A percentile compares a stretch with the other conserved stretches of the same genome.
Evolutionary conservation across 2,113 vertebrate species (phyloP).

Genomic region (Oryzias curvinotus): DNA sequence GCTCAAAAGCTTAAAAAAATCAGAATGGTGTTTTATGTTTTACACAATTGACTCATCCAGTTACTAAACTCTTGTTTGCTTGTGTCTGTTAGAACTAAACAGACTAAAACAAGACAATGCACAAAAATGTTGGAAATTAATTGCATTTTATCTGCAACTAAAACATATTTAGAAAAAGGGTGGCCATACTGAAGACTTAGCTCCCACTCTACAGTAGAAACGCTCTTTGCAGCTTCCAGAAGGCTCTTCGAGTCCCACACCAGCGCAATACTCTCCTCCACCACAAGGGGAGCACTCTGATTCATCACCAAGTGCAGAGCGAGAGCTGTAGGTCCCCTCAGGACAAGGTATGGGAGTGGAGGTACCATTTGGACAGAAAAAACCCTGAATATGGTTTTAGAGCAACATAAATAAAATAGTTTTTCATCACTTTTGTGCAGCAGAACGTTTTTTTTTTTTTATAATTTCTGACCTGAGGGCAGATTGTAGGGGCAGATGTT

Average conservation of each 20-base stretch:
- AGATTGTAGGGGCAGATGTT: constrained; percentile 71
- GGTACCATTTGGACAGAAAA: constrained; percentile 80
- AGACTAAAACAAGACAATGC: too few relatives aligned
- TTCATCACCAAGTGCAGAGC: constrained; percentile 59
- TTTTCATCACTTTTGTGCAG: neutral
- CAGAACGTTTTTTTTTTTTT: neutral
- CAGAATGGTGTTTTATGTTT: neutral
- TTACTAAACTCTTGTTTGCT: too few relatives aligned
- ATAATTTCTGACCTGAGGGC: constrained; percentile 74
- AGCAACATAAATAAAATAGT: neutral
- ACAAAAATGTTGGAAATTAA: neutral
- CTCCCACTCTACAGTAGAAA: constrained; percentile 83
- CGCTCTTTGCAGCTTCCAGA: constrained; percentile 81
- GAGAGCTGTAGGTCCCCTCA: constrained; percentile 79
- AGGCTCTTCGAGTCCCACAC: constrained; percentile 72
- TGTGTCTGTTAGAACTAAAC: too few relatives aligned
- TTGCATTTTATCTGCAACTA: neutral
- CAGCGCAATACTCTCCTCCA: constrained; percentile 79
- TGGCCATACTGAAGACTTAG: constrained; percentile 78
- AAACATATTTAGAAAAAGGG: neutral
- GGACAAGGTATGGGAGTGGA: constrained; percentile 79
- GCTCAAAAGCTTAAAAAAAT: too few relatives aligned
- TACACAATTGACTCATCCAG: neutral
- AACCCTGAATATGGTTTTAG: constrained; percentile 72
- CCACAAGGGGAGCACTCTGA: constrained; percentile 79